Evolutionary conservation across 2,113 vertebrate species (phyloP).

Genomic region (Pogona vitticeps): DNA sequence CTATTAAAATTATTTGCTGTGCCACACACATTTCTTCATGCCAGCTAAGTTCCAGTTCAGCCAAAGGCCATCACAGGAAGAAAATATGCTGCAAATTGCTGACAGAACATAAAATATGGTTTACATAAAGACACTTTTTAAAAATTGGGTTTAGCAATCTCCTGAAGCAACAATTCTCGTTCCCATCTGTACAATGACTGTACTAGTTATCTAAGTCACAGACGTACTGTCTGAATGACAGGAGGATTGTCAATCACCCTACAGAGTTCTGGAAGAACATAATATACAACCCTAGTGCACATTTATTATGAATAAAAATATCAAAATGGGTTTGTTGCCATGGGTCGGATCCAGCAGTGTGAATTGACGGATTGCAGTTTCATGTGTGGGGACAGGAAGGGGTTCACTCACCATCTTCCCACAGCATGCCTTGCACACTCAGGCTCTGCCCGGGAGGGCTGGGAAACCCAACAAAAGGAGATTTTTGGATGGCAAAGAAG

Average conservation of each 20-base stretch:
- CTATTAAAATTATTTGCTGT: neutral
- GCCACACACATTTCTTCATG: neutral
- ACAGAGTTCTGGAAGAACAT: neutral
- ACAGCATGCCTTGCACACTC: neutral
- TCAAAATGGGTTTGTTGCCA: neutral
- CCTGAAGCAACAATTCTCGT: neutral
- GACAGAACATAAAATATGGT: neutral
- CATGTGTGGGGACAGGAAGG: neutral
- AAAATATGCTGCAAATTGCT: neutral
- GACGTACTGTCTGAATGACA: neutral
- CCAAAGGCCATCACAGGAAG: neutral
- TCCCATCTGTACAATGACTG: neutral
- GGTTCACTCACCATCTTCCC: too few species aligned
- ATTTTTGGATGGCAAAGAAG: neutral
- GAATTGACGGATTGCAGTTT: neutral
- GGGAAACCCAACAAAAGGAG: neutral
- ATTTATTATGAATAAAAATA: neutral
- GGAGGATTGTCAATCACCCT: neutral
- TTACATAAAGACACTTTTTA: neutral
- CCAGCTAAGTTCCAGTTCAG: neutral
- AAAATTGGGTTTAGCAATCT: neutral
- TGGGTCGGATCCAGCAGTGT: neutral
- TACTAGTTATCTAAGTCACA: neutral
- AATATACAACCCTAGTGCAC: neutral
- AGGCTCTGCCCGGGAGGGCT: neutral